These are phyloP conservation scores for Diachasmimorpha longicaudata DNA, from an alignment of 1,140 invertebrate genomes.

Conservation along the genomic window DNA sequence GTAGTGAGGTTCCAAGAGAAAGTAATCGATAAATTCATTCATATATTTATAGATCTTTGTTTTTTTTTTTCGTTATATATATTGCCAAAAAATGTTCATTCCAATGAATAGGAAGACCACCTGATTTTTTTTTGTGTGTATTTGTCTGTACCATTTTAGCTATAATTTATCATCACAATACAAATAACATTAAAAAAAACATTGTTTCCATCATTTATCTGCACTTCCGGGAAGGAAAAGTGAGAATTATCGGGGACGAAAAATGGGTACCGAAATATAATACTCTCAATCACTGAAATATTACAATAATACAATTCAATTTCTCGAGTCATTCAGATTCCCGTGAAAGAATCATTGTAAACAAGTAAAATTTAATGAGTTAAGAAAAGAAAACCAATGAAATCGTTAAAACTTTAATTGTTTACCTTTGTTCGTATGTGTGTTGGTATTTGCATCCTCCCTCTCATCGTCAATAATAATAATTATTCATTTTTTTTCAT, in stretches of 20 bases:
- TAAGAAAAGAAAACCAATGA: slow-evolving; percentile 36
- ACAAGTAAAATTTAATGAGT: neutral
- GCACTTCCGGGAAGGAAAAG: slow-evolving; percentile 44
- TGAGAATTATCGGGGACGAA: neutral
- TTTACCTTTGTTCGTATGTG: slow-evolving; percentile 48
- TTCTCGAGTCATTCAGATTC: neutral
- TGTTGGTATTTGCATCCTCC: slow-evolving; percentile 47
- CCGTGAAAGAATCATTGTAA: neutral
- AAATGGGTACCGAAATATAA: neutral
- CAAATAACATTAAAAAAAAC: neutral
- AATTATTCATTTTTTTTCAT: slow-evolving; percentile 21
- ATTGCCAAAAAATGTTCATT: slow-evolving; percentile 11
- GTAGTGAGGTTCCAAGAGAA: neutral
- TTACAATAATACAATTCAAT: neutral
- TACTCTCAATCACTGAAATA: neutral
- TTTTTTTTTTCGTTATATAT: neutral
- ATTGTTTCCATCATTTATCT: slow-evolving; percentile 29
- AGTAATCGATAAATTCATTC: neutral
- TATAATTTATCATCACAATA: slow-evolving; percentile 25
- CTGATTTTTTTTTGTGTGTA: slow-evolving; percentile 13
- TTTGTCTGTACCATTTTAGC: neutral
- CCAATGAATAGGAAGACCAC: slow-evolving; percentile 14
- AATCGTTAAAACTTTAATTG: slow-evolving; percentile 46
- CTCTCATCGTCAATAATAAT: slow-evolving; percentile 25
- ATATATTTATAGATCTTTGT: neutral